Percentiles rank a stretch among this genome's conserved stretches.
phyloP scores from a whole-genome alignment of 2,888 invertebrate species.

The Keiferia lycopersicella region DNA sequence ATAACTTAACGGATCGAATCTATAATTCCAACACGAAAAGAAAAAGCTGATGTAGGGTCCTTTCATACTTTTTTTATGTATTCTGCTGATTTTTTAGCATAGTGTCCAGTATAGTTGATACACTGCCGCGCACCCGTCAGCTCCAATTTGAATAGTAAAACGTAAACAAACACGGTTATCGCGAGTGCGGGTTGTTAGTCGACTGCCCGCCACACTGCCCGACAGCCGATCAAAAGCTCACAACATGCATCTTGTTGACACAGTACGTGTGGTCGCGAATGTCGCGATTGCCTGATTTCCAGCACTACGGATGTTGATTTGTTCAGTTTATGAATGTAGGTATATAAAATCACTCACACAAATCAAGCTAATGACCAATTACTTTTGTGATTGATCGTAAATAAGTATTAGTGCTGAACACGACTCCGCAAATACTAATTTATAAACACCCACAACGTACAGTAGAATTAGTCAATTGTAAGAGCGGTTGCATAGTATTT shows the following conservation, averaged over 20 bases:
- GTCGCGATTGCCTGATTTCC: background rate
- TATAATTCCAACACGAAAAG: no score
- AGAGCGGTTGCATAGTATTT: constrained; percentile 17
- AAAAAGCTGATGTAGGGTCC: no score
- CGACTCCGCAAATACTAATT: constrained; percentile 6
- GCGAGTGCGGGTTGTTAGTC: constrained; percentile 37
- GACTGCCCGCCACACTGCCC: background rate
- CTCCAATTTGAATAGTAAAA: constrained; percentile 25
- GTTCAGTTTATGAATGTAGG: background rate
- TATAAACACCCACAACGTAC: background rate
- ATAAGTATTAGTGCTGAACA: constrained; percentile 1
- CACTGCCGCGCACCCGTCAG: constrained; percentile 20
- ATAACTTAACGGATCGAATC: no score
- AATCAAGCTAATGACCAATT: background rate
- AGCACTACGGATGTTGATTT: background rate
- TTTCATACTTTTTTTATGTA: no score
- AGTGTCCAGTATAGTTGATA: background rate
- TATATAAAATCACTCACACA: background rate
- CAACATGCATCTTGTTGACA: constrained; percentile 48
- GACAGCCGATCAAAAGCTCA: constrained; percentile 9
- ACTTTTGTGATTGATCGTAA: constrained; percentile 13
- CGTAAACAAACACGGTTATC: constrained; percentile 36
- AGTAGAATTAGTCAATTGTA: constrained; percentile 9
- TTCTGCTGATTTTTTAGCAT: no score
- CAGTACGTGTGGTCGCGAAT: constrained; percentile 34